Percentiles rank a stretch among this genome's conserved stretches.
phyloP scores from a whole-genome alignment of 2,113 vertebrate genomes.

The Xenopus tropicalis region DNA sequence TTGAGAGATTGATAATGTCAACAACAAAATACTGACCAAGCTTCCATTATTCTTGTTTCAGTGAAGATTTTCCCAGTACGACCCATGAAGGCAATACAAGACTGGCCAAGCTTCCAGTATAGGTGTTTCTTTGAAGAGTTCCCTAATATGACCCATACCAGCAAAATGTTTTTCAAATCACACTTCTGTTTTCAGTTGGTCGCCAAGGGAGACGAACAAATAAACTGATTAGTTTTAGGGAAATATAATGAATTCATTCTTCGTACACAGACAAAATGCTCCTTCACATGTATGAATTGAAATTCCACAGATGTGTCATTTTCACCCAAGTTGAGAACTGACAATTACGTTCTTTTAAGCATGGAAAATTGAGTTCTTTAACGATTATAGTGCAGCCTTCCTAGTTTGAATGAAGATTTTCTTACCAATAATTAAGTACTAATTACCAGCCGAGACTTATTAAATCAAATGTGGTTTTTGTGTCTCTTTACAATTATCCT shows the following conservation, averaged over 20 bases:
- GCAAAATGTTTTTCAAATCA: constrained; percentile 8
- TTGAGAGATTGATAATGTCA: background rate
- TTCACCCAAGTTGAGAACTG: constrained; percentile 22
- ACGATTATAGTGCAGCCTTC: constrained; percentile 17
- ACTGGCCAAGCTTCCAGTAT: too few relatives aligned
- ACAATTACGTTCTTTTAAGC: constrained; percentile 29
- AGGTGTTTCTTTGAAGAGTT: too few relatives aligned
- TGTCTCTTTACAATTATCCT: constrained; percentile 24
- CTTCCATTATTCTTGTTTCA: background rate
- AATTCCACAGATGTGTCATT: constrained; percentile 39
- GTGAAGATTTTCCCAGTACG: background rate
- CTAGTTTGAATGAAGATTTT: constrained; percentile 27
- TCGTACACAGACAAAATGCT: constrained; percentile 21
- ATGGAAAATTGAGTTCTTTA: constrained; percentile 35
- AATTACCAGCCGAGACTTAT: constrained; percentile 35
- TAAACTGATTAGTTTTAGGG: constrained; percentile 14
- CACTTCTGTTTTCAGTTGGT: constrained; percentile 16
- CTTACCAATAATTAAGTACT: constrained; percentile 29
- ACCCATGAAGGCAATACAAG: too few relatives aligned
- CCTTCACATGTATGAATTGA: constrained; percentile 24
- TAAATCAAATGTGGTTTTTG: constrained; percentile 29
- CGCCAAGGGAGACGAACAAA: constrained; percentile 19
- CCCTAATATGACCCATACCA: background rate
- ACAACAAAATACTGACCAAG: background rate
- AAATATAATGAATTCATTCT: constrained; percentile 23